Base-by-base conservation (phyloP, 2,797 vertebrate species). In the Sphenodon punctatus region DNA sequence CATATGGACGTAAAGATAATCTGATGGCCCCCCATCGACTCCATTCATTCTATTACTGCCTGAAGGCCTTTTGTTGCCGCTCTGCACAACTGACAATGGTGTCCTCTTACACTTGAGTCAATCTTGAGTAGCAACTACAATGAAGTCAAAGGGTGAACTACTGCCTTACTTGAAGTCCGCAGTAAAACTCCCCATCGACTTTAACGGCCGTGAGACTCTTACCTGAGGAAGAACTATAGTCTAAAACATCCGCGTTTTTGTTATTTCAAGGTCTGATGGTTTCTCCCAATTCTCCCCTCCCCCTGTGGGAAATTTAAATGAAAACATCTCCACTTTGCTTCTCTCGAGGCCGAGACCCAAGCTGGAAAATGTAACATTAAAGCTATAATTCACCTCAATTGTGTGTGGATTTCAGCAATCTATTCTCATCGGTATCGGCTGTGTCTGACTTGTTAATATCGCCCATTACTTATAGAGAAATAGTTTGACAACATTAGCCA, bases 401-500 rank as follows among this genome's bases (percentile, higher is more conserved):
- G 5, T 23, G 53, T 15, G 64, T 0, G 67, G 32, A 5, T 56
- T 34, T 71, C 46, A 11, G n/a, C 64, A 70, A 22, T 13, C 9
- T 39, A 70, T 64, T 36, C n/a, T 48, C 32, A 19, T 34, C 22
- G 19, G 32, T 0, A 23, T 39, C 23, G 13, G 20, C 41, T 67
- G 16, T 5, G 22, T 58, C n/a, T 60, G 15, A 25, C 10, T 10
- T 14, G 23, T 39, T 12, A 17, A 11, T 67, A 41, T 2, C 0
- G 10, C 63, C 49, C 51, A 0, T 32, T 20, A 1, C 45, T 51
- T 36, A 4, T 68, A 51, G 39, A 75, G 67, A 61, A 74, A 39
- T 11, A 42, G 19, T 3, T 7, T 5, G 9, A 11, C 1, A 2
- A 12, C n/a, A n/a, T n/a, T n/a, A 22, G 13, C 6, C 3, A 0